A percentile compares a stretch with the other conserved stretches of the same genome.
Evolutionary conservation across 2,888 invertebrate genomes (phyloP).

Genomic region (Nesidiocoris tenuis): DNA sequence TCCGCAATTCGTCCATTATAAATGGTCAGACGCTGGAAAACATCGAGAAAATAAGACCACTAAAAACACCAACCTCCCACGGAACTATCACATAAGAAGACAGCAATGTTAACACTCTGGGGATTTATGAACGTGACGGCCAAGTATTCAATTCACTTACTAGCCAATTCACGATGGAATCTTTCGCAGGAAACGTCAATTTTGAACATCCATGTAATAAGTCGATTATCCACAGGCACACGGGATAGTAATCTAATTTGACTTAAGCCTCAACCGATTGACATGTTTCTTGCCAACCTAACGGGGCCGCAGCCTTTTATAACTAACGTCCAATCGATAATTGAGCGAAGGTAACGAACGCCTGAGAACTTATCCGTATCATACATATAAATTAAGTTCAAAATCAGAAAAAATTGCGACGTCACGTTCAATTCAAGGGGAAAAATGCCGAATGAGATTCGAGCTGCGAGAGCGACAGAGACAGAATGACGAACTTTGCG

Average conservation of each 20-base stretch:
- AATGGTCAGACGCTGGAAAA: not conserved
- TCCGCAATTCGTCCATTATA: constrained; percentile 45
- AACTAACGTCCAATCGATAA: not conserved
- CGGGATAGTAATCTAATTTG: not conserved
- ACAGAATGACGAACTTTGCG: no score
- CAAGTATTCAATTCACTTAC: no score
- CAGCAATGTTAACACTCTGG: no score
- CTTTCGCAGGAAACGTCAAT: not conserved
- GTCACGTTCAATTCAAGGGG: not conserved
- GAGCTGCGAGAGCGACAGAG: no score
- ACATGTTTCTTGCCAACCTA: not conserved
- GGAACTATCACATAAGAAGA: no score
- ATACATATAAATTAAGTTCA: not conserved
- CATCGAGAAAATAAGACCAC: not conserved
- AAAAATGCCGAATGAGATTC: not conserved
- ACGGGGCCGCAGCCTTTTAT: not conserved
- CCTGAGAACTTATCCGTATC: not conserved
- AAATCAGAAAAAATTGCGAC: not conserved
- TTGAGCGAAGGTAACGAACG: not conserved
- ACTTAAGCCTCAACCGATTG: not conserved
- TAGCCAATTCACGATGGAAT: not conserved
- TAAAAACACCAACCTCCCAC: no score
- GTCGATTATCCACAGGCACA: not conserved
- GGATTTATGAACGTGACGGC: no score
- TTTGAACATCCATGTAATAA: not conserved